Conservation (phyloP, 1,140 invertebrate genomes). For the Ceratoteleas bidentatus region DNA sequence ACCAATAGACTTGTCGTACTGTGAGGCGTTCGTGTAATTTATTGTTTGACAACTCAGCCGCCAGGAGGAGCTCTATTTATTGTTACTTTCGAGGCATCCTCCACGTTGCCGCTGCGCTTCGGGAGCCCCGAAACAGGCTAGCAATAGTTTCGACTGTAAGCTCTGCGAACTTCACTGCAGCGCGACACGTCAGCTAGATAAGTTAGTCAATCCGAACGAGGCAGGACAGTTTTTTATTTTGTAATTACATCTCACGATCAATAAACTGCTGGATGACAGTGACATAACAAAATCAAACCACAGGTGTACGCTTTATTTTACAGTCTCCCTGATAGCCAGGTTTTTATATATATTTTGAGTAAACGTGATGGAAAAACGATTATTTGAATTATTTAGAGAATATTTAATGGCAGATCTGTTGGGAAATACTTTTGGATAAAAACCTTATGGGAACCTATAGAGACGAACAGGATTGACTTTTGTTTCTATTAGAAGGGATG, state of each 20-base stretch:
- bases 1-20: slow-evolving; percentile 39
- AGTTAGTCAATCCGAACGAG: slow-evolving; percentile 8
- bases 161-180: neutral
- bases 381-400: too few species aligned
- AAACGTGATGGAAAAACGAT: too few species aligned
- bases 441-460: too few species aligned
- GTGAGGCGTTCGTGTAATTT: slow-evolving; percentile 31
- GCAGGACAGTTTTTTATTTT: slow-evolving; percentile 47
- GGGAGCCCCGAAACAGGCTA: neutral
- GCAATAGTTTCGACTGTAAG: neutral
- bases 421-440: too few species aligned
- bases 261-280: slow-evolving; percentile 68
- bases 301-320: neutral
- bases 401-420: too few species aligned
- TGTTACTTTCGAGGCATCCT: neutral
- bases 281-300: slow-evolving; percentile 21
- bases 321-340: too few species aligned
- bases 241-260: slow-evolving; percentile 61
- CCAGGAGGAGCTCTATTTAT: neutral
- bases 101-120: neutral
- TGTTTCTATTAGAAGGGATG: too few species aligned
- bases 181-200: slow-evolving; percentile 10
- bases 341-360: too few species aligned
- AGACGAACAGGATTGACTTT: too few species aligned
- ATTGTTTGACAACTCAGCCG: slow-evolving; percentile 5